A percentile compares a stretch with the other conserved stretches of the same genome.
These are phyloP conservation scores for Coendou prehensilis DNA, from an alignment of 2,797 vertebrate genomes.

Conservation along the genomic window DNA sequence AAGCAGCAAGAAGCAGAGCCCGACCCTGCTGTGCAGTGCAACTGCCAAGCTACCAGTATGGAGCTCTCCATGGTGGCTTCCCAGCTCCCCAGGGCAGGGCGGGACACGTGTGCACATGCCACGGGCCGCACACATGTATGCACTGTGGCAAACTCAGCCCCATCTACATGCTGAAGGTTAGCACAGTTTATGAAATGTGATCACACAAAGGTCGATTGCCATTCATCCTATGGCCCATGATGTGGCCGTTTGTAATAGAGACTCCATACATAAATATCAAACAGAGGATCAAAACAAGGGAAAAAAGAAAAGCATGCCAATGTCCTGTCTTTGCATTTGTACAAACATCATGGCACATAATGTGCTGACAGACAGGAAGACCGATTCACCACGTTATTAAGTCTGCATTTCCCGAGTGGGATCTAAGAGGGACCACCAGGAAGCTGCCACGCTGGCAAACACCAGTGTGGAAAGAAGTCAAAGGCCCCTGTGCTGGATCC, in stretches of 20 bases:
- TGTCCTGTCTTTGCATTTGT: neutral
- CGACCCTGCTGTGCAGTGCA: neutral
- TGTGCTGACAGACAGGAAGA: slow-evolving; percentile 39
- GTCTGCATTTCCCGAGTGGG: neutral
- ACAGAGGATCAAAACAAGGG: neutral
- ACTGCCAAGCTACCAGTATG: neutral
- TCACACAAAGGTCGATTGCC: slow-evolving; percentile 1
- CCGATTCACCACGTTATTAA: slow-evolving; percentile 18
- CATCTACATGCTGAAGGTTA: neutral
- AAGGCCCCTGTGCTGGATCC: neutral
- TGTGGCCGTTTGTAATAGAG: neutral
- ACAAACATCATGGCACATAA: neutral
- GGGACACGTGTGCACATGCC: neutral
- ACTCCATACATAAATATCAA: neutral
- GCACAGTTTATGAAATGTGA: slow-evolving; percentile 36
- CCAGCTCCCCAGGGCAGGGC: neutral
- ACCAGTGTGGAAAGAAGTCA: neutral
- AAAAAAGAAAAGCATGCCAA: neutral
- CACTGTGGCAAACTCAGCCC: neutral
- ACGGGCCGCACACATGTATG: neutral
- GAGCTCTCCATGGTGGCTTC: slow-evolving; percentile 43
- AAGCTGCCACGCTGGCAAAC: neutral
- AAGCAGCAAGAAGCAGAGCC: slow-evolving; percentile 3
- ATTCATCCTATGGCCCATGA: neutral
- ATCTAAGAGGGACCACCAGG: neutral